phyloP scores from a whole-genome alignment of 35 echinoderm and acorn worm genomes.

The Apostichopus japonicus region DNA sequence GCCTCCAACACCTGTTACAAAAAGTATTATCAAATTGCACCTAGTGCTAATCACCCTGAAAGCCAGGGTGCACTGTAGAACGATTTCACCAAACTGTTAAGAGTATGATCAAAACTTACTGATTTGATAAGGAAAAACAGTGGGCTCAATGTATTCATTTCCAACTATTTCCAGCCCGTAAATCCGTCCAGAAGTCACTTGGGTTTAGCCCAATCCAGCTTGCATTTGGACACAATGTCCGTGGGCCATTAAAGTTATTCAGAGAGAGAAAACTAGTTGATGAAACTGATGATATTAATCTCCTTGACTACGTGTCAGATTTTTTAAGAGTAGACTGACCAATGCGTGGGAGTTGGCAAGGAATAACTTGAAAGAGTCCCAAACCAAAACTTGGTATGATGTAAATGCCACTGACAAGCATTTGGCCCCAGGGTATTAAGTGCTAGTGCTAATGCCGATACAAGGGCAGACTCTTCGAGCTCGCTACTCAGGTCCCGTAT shows the following conservation, averaged over 20 bases:
- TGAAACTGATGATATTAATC: slow-evolving; percentile 9
- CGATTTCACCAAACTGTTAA: slow-evolving; percentile 31
- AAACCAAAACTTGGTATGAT: slow-evolving; percentile 14
- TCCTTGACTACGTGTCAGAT: slow-evolving; percentile 36
- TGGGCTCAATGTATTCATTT: slow-evolving; percentile 72
- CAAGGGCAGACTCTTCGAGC: neutral
- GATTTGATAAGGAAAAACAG: slow-evolving; percentile 24
- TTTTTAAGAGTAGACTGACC: neutral
- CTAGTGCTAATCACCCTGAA: neutral
- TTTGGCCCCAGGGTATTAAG: neutral
- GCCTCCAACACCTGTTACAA: slow-evolving; percentile 11
- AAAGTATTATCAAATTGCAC: slow-evolving; percentile 3
- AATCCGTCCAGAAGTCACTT: slow-evolving; percentile 58
- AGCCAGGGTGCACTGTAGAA: slow-evolving; percentile 4
- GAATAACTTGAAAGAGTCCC: slow-evolving; percentile 18
- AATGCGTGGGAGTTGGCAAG: slow-evolving; percentile 9
- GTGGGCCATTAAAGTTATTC: slow-evolving; percentile 11
- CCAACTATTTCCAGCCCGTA: slow-evolving; percentile 61
- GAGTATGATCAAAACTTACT: slow-evolving; percentile 15
- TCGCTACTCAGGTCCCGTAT: slow-evolving; percentile 63
- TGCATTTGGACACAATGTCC: slow-evolving; percentile 19
- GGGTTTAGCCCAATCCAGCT: slow-evolving; percentile 69
- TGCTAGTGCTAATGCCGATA: neutral
- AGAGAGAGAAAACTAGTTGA: neutral
- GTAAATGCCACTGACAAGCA: neutral